These are phyloP conservation scores for Ploceus nigricollis DNA, from an alignment of 2,113 vertebrate species.

Conservation along the genomic window DNA sequence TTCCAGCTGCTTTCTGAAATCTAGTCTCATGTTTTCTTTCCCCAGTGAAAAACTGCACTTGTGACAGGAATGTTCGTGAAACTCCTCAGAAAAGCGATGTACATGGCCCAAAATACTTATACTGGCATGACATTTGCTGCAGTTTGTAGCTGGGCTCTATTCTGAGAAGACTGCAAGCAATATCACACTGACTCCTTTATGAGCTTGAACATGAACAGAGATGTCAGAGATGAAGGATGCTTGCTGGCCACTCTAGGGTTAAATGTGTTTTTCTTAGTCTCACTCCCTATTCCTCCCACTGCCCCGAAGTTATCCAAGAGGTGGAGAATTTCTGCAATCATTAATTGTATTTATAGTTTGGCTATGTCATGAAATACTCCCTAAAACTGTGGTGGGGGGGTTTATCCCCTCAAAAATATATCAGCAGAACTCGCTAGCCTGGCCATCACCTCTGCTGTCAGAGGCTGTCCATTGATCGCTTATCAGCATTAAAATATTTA, in stretches of 20 bases:
- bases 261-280: background rate
- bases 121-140: background rate
- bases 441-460: background rate
- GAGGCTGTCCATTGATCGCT: background rate
- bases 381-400: background rate
- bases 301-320: background rate
- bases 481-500: background rate
- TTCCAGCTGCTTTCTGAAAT: background rate
- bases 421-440: background rate
- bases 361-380: background rate
- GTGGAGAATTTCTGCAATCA: background rate
- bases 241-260: background rate
- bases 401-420: background rate
- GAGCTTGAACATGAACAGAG: background rate
- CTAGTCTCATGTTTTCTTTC: background rate
- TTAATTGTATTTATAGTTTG: constrained; percentile 1
- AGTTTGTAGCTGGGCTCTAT: background rate
- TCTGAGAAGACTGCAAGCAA: background rate
- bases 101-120: background rate
- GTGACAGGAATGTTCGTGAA: background rate
- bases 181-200: background rate
- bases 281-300: background rate
- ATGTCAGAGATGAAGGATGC: background rate
- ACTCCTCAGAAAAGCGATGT: background rate
- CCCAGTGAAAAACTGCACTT: background rate